Base-by-base conservation (phyloP, 2,113 vertebrate genomes). In the Actenoides hombroni region DNA sequence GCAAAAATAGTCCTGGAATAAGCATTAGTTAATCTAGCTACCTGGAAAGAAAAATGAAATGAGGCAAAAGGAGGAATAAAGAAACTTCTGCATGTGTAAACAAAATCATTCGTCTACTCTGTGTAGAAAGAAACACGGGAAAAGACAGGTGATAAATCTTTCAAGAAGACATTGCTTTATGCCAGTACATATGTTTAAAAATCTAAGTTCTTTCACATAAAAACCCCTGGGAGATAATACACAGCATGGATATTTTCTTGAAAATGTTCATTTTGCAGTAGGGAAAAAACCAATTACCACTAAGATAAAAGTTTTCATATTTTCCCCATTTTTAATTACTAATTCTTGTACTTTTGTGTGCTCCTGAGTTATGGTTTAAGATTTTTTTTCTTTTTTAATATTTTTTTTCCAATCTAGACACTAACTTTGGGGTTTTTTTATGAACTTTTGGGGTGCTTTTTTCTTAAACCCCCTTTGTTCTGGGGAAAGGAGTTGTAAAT, bases 131-230 rank as follows among this genome's bases (percentile, higher is more conserved):
- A 74, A 90, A 59, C 12, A 26, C 0, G 1, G 42, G 33, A 56
- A 85, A n/a, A 78, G 12, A 29, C 21, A 67, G 46, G 23, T 74
- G 83, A 65, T 70, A 74, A 83, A 83, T 81, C 69, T 82, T 84
- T 61, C 49, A 76, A 60, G 17, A 83, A 81, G 46, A 56, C 20
- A 10, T 33, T 40, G 19, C 9, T 88, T 80, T 46, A 63, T 81
- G 33, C 13, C 23, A 57, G 10, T 74, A 16, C 2, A 0, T 9
- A 48, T 0, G 1, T 82, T 78, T 31, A 37, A 73, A 33, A 21
- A 7, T 16, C 4, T 29, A 51, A 75, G 39, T 70, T 23, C 20
- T 53, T 59, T 56, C 15, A 61, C 44, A 28, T 20, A 37, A 80
- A 64, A 90, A 69, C 1, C 5, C 4, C 9, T 71, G 16, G 17